Percentiles rank a stretch among this genome's conserved stretches.
Conservation (phyloP, 2,113 vertebrate species). For the Gorsachius goisagi region DNA sequence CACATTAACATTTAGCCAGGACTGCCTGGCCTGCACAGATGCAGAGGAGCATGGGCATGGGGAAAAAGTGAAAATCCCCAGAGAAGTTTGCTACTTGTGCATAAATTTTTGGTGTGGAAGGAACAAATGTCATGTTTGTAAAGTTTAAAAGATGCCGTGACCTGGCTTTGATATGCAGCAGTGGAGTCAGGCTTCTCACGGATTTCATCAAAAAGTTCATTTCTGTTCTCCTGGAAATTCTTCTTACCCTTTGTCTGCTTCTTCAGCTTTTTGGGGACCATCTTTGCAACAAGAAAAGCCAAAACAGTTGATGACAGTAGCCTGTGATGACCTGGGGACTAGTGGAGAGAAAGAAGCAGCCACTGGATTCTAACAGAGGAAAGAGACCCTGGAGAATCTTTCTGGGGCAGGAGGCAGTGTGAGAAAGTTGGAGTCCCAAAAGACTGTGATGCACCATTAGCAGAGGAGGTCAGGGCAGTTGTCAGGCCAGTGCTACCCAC, state of each 20-base stretch:
- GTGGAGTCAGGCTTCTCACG: not conserved
- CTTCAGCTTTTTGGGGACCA: not conserved
- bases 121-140: not conserved
- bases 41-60: not conserved
- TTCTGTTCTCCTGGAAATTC: not conserved
- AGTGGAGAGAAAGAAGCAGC: not conserved
- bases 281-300: not conserved
- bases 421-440: not conserved
- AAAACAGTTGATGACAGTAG: not conserved
- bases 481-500: not conserved
- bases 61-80: not conserved
- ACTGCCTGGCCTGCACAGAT: not conserved
- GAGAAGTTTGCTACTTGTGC: not conserved
- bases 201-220: not conserved
- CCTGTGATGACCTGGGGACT: not conserved
- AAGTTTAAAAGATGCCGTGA: not conserved
- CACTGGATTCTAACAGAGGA: not conserved
- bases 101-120: not conserved
- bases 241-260: not conserved
- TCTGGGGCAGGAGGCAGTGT: not conserved
- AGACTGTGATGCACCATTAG: not conserved
- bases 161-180: not conserved
- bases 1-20: not conserved
- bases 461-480: not conserved
- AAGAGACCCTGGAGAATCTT: not conserved